phyloP scores from a whole-genome alignment of 2,888 invertebrate species.

The Megalurothrips usitatus region DNA sequence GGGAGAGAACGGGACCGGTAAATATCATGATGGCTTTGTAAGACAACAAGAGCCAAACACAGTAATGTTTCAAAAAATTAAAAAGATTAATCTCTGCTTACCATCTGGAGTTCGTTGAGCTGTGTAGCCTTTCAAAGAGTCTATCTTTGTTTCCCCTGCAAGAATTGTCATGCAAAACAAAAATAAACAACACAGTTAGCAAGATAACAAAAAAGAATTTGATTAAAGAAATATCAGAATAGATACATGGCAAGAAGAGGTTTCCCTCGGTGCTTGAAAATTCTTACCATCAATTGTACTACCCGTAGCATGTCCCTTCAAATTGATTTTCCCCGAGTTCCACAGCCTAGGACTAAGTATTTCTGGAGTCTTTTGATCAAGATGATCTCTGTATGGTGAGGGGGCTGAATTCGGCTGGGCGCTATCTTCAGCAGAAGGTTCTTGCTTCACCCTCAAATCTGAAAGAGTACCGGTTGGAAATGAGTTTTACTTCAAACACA shows the following conservation, averaged over 20 bases:
- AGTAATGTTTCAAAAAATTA: slow-evolving; percentile 1
- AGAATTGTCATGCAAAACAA: neutral
- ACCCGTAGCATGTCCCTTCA: slow-evolving; percentile 12
- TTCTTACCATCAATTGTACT: neutral
- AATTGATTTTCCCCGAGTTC: neutral
- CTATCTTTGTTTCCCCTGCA: slow-evolving; percentile 12
- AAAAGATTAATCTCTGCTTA: neutral
- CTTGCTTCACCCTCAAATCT: slow-evolving; percentile 75
- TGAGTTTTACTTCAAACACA: neutral
- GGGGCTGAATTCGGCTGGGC: neutral
- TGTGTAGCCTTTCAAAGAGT: slow-evolving; percentile 19
- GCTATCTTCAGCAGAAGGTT: slow-evolving; percentile 46
- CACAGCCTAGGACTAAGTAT: slow-evolving; percentile 1
- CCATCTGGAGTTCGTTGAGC: slow-evolving; percentile 15
- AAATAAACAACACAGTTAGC: neutral
- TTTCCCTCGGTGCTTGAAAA: too few species aligned
- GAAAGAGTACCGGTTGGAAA: slow-evolving; percentile 42
- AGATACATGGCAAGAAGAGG: neutral
- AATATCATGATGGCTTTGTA: slow-evolving; percentile 17
- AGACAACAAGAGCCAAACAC: slow-evolving; percentile 3
- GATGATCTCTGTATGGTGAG: slow-evolving; percentile 1
- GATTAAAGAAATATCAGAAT: neutral
- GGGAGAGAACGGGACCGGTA: slow-evolving; percentile 18
- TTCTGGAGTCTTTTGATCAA: slow-evolving; percentile 3
- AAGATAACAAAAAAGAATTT: neutral